These are phyloP conservation scores for Gambusia holbrooki DNA, from an alignment of 2,113 vertebrate genomes.

Conservation along the genomic window DNA sequence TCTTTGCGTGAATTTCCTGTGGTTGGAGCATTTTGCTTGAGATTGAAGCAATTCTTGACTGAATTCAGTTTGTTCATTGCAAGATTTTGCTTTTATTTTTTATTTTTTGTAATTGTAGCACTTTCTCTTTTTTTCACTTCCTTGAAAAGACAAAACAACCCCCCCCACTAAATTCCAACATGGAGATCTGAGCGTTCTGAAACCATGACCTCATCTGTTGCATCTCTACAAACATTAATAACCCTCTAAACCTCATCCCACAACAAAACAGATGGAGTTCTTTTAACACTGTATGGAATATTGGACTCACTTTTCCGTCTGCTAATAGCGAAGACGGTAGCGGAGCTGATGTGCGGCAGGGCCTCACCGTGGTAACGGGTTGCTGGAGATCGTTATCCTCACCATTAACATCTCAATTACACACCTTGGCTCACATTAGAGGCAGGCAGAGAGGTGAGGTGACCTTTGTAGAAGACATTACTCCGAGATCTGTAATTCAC, in stretches of 20 bases:
- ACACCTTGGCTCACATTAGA: constrained; percentile 60
- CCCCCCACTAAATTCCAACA: constrained; percentile 28
- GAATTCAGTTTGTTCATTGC: too few relatives aligned
- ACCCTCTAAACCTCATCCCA: constrained; percentile 57
- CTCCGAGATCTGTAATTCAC: constrained; percentile 47
- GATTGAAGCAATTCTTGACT: too few relatives aligned
- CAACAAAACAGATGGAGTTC: constrained; percentile 68
- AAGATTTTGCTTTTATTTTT: too few relatives aligned
- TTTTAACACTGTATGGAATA: constrained; percentile 64
- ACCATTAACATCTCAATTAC: constrained; percentile 75
- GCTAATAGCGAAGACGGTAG: constrained; percentile 38
- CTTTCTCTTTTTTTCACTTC: too few relatives aligned
- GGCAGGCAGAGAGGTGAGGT: constrained; percentile 55
- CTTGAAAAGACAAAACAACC: too few relatives aligned
- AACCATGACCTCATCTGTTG: constrained; percentile 58
- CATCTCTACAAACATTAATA: constrained; percentile 63
- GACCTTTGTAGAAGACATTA: constrained; percentile 71
- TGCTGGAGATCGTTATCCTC: constrained; percentile 63
- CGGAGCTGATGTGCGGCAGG: constrained; percentile 30
- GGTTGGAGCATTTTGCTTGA: too few relatives aligned
- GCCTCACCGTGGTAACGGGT: constrained; percentile 20
- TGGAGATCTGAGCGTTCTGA: constrained; percentile 35
- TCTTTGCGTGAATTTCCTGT: too few relatives aligned
- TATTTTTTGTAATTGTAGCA: too few relatives aligned
- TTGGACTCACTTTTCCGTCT: constrained; percentile 45